Evolutionary conservation across 2,888 invertebrate species (phyloP), one percentile per base, ranked within the genome.

Genomic region (Chorisops tibialis): DNA sequence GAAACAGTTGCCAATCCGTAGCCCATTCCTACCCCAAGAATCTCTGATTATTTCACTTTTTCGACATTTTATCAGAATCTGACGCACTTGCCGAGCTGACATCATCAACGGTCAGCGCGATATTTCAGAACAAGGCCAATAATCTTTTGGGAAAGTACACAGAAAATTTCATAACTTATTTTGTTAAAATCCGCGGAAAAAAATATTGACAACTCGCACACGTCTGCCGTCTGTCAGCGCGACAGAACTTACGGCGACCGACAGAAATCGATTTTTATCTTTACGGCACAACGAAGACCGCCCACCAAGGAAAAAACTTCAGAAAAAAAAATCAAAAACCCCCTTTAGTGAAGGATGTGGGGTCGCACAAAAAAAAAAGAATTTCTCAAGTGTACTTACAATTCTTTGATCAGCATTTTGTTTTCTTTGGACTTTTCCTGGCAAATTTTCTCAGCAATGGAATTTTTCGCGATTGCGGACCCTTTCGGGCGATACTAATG

Each of bases 361-460:
- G n/a, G n/a, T n/a, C n/a, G n/a, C n/a, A n/a, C n/a, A n/a, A n/a
- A n/a, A n/a, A n/a, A n/a, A 6, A 39, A 37, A 50, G 4, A 11
- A 14, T 9, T 11, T 54, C 45, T n/a, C n/a, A n/a, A n/a, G 24
- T 35, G 19, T 64, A 64, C 64, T 64, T 64, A 64, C 64, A 64
- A 64, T 64, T 64, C 64, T 52, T 64, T 64, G 48, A 64, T 64
- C 47, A 64, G 59, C 64, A 64, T 64, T 56, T 64, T 61, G 45
- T 21, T n/a, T n/a, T n/a, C 47, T 58, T 39, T 39, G n/a, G 14
- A 18, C 54, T 24, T 24, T n/a, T 54, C 22, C 41, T 54, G 22
- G 51, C 41, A 22, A 22, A 22, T 16, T 41, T 19, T 45, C 11
- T 16, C 51, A 51, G 19, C 54, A 16, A 21, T 18, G 41, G 16